Evolutionary conservation across 2,888 invertebrate species (phyloP), one percentile per base, ranked within the genome.

Genomic region (Rhopalosiphum nymphaeae): DNA sequence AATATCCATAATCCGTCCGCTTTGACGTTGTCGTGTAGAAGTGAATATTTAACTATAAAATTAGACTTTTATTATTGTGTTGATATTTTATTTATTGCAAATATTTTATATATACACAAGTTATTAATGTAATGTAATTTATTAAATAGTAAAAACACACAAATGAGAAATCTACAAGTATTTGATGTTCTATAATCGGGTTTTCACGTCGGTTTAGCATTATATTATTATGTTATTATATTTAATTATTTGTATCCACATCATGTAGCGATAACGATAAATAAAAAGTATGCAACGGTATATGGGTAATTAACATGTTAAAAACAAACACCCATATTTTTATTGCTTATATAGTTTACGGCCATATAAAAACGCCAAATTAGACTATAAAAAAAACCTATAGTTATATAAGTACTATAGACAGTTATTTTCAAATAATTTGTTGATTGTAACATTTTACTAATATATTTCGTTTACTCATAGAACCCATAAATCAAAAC

Each of bases 11-110:
- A 44, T 44, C 10, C 53, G 0, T 10, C 29, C 29, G 44, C 42
- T 44, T 26, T 0, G 7, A 13, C 13, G 56, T 36, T 13, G 29
- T 86, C 46, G 21, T 56, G 11, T 25, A 67, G 67, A 16, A 56
- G 56, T 10, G 53, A 61, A 29, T 9, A 11, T 44, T 86, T 86
- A 89, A 61, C 42, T 29, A 26, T 29, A 44, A 78, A 89, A 57
- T 57, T 61, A 29, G 57, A 61, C 29, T 57, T 89, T 89, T 57
- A 89, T 89, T 89, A 78, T 21, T 25, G 78, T 78, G 36, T 78
- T 36, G 78, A 78, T 78, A 78, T 78, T 78, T 36, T 44, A 29
- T 61, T 61, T 89, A 29, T 85, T 26, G 25, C 44, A 26, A 36
- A 78, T 78, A 36, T 78, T 78, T 36, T 57, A 29, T 61, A 21